Evolutionary conservation across 2,888 invertebrate species (phyloP), one percentile per base, ranked within the genome.

Genomic region (Zhuqinia jingwanae): DNA sequence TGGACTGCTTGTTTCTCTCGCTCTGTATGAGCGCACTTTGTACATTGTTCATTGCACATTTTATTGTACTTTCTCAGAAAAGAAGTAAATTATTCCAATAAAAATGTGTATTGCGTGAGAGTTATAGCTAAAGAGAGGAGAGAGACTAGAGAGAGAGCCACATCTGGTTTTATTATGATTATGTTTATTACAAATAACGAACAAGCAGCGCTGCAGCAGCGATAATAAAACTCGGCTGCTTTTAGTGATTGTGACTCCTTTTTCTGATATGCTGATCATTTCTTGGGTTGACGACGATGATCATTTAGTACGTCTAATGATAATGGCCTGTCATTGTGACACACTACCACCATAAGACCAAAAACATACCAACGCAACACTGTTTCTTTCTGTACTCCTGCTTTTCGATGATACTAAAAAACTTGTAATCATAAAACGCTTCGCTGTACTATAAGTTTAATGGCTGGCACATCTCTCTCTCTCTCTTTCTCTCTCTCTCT

Each of bases 321-420:
- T 77, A 77, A 84, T 77, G 42, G 58, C 84, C 36, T 84, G 84
- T 84, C 84, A 84, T 77, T 76, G 68, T 84, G 84, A 76, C 84
- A 83, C 82, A 84, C 77, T 84, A 77, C 68, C 68, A 63, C 63
- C 63, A 30, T n/a, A n/a, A n/a, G n/a, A n/a, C 15, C 27, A 11
- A 63, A 15, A 56, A 5, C 56, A 56, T 17, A 56, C 56, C 17
- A 20, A 2, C 20, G n/a, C 20, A 20, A 2, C 58, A 30, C 30
- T 30, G 10, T n/a, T 3, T 30, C n/a, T 15, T 36, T 36, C 15
- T 30, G 5, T 63, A 60, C 58, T 60, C 63, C 63, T 36, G 63
- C n/a, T 63, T 60, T 60, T 60, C 60, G n/a, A n/a, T 30, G 30
- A 63, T 63, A 60, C 22, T 60, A 60, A 20, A 60, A 30, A 17